Conservation (phyloP, 2,888 invertebrate genomes). For the Ophion ellenae region DNA sequence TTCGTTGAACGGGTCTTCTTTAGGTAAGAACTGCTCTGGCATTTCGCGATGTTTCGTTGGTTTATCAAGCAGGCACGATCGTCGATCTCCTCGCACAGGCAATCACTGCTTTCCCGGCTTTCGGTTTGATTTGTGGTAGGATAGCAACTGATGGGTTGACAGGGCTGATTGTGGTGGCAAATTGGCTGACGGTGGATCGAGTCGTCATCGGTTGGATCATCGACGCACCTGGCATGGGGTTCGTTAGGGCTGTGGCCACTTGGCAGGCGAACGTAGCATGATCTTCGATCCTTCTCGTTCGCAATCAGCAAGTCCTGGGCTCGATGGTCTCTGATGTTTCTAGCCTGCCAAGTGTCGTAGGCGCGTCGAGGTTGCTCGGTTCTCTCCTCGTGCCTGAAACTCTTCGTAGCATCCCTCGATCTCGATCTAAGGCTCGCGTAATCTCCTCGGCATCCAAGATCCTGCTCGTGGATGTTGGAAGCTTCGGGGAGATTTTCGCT, state of each 20-base stretch:
- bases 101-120: too few relatives aligned
- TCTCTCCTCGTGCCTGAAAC: slow-evolving; percentile 2
- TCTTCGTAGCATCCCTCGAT: slow-evolving; percentile 6
- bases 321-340: slow-evolving; percentile 26
- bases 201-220: background rate
- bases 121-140: too few relatives aligned
- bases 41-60: slow-evolving; percentile 71
- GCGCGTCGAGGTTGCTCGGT: background rate
- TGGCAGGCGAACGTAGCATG: background rate
- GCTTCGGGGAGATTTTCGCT: slow-evolving; percentile 72
- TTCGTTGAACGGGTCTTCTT: slow-evolving; percentile 14
- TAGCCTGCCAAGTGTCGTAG: slow-evolving; percentile 43
- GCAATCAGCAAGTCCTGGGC: slow-evolving; percentile 52
- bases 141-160: slow-evolving; percentile 56
- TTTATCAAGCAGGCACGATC: too few relatives aligned
- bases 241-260: too few relatives aligned
- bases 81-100: too few relatives aligned
- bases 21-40: slow-evolving; percentile 65
- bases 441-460: background rate
- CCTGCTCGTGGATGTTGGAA: slow-evolving; percentile 40
- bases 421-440: background rate
- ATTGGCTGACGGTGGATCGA: slow-evolving; percentile 37
- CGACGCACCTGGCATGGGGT: too few relatives aligned
- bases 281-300: slow-evolving; percentile 63
- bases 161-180: slow-evolving; percentile 47